These are phyloP conservation scores for Onychostruthus taczanowskii DNA, from an alignment of 2,113 vertebrate genomes.

Conservation along the genomic window DNA sequence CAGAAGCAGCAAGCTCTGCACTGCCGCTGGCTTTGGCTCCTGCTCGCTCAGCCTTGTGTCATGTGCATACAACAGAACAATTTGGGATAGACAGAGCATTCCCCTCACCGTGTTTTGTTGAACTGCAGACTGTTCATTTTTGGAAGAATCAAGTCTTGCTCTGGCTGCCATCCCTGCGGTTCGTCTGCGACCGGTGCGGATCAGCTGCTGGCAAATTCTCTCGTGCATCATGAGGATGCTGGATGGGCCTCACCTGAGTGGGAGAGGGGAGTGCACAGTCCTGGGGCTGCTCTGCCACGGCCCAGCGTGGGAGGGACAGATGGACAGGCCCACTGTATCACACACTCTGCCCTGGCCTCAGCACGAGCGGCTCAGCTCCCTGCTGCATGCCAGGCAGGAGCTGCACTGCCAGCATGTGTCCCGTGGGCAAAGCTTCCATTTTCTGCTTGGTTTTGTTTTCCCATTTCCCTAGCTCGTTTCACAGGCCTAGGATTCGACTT, in stretches of 20 bases:
- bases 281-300: background rate
- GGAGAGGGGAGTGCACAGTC: background rate
- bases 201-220: background rate
- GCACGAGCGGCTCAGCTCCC: background rate
- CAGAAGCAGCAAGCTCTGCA: background rate
- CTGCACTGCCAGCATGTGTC: conserved; percentile 41
- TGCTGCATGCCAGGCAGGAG: conserved; percentile 8
- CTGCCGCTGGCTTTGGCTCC: background rate
- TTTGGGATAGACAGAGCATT: background rate
- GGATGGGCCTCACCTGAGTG: background rate
- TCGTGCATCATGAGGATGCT: fast-evolving
- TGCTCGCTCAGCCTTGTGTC: background rate
- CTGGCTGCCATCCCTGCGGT: background rate
- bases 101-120: background rate
- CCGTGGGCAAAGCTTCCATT: background rate
- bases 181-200: fast-evolving
- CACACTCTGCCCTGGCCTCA: background rate
- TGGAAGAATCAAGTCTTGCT: background rate
- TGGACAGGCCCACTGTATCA: background rate
- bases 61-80: fast-evolving
- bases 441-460: fast-evolving
- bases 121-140: fast-evolving
- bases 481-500: background rate
- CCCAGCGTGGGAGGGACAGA: fast-evolving
- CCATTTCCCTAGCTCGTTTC: background rate